Conservation (phyloP, 1,140 invertebrate species). For the Lasioglossum baleicum region DNA sequence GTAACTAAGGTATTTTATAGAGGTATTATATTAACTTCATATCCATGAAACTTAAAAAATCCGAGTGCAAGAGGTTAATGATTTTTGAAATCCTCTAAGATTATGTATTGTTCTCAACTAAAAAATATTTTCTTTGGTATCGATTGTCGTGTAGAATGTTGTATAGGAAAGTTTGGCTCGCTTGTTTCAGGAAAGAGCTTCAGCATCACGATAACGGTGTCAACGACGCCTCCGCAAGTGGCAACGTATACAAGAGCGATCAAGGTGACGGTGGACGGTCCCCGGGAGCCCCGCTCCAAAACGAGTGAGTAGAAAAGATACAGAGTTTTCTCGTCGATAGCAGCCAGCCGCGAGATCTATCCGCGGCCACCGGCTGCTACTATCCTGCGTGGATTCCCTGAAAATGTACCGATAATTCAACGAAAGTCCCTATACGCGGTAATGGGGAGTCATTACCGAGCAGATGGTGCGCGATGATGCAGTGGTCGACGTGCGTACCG, state of each 20-base stretch:
- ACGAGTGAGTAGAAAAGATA: conserved; percentile 89
- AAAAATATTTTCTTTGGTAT: too few species aligned
- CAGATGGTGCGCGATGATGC: conserved; percentile 80
- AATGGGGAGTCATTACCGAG: conserved; percentile 79
- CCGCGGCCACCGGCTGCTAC: conserved; percentile 49
- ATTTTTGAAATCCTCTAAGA: too few species aligned
- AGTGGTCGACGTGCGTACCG: conserved; percentile 72
- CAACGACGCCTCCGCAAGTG: conserved; percentile 94
- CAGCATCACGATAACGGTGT: conserved; percentile 96
- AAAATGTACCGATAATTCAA: conserved; percentile 78
- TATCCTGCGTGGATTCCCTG: conserved; percentile 54
- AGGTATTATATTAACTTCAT: too few species aligned
- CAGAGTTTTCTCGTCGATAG: conserved; percentile 40
- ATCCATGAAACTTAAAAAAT: too few species aligned
- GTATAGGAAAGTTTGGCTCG: too few species aligned
- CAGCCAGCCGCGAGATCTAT: conserved; percentile 46
- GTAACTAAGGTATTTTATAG: too few species aligned
- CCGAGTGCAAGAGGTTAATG: too few species aligned
- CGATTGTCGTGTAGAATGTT: too few species aligned
- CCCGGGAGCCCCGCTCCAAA: conserved; percentile 97
- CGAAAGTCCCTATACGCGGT: conserved; percentile 75
- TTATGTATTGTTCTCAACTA: too few species aligned
- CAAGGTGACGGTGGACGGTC: conserved; percentile 99
- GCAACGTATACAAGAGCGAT: conserved; percentile 97
- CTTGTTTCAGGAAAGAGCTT: conserved; percentile 95